Base-by-base conservation (phyloP, 2,113 vertebrate species). In the Etheostoma spectabile region DNA sequence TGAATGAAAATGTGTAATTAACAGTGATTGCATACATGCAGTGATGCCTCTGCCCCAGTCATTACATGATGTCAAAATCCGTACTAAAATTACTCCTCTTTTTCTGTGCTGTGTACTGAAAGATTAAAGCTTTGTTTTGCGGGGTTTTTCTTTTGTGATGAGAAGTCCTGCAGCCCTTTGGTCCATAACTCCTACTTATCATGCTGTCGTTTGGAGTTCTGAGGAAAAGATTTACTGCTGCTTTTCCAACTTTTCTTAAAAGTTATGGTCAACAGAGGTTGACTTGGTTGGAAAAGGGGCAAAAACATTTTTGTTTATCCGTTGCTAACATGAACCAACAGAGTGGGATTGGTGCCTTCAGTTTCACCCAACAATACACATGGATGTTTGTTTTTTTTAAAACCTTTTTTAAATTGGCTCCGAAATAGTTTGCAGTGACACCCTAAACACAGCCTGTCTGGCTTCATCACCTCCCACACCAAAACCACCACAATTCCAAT, bases 391-490 rank as follows among this genome's bases (percentile, higher is more conserved):
- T 62, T 6, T 48, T 24, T 55, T 45, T 42, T 15, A 21, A 35
- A 12, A 6, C 5, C 14, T 22, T 1, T 10, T 61, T 68, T 53
- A 21, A 42, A 13, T 24, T 72, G 13, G 22, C 21, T 51, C 14
- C 22, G 18, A 73, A 60, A 60, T n/a, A 60, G 42, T 46, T 62
- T 66, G 18, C 3, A 2, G 10, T 61, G 51, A 33, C 33, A 27
- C 22, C 11, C 2, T 69, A 24, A 65, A 56, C 12, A 13, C 51
- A 57, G 51, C 42, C 15, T 33, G 51, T 65, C 67, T 64, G 49
- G 14, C 63, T 69, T 69, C 65, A 56, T 75, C 57, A 62, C 49
- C 48, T 71, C 51, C 13, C 52, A 51, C 49, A 56, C 45, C 5
- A 1, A 3, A 68, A 71, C 38, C 30, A 64, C 24, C 8, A 30